A percentile compares a stretch with the other conserved stretches of the same genome.
Conservation (phyloP, 2,888 invertebrate genomes). For the Euplexia lucipara region DNA sequence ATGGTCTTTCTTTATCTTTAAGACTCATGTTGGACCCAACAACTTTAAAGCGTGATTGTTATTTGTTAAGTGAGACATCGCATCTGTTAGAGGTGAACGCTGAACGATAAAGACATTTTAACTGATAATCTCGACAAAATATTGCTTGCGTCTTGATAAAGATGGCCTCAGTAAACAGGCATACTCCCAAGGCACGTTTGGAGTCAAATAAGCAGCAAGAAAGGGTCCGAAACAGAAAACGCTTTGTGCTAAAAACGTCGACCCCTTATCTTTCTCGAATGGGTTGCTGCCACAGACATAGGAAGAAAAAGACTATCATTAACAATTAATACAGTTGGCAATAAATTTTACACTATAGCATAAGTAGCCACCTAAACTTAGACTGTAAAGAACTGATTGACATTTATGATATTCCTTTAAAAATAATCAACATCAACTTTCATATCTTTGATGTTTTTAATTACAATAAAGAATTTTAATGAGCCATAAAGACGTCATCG, state of each 20-base stretch:
- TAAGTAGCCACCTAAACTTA: constrained; percentile 24
- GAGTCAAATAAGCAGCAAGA: constrained; percentile 87
- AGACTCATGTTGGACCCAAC: constrained; percentile 66
- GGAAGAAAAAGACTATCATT: constrained; percentile 70
- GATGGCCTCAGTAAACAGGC: constrained; percentile 84
- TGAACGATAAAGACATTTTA: constrained; percentile 83
- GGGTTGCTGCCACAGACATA: constrained; percentile 84
- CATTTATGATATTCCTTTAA: constrained; percentile 39
- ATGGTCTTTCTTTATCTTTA: constrained; percentile 67
- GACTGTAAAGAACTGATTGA: constrained; percentile 53
- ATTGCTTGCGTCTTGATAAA: constrained; percentile 84
- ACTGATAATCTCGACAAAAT: constrained; percentile 87
- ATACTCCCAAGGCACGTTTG: constrained; percentile 85
- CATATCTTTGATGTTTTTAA: constrained; percentile 52
- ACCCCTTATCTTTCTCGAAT: constrained; percentile 88
- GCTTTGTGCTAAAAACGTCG: constrained; percentile 90
- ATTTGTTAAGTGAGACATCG: constrained; percentile 86
- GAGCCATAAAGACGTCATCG: constrained; percentile 40
- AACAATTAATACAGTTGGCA: constrained; percentile 54
- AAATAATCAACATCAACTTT: constrained; percentile 47
- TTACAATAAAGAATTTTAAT: constrained; percentile 51
- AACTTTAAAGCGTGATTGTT: constrained; percentile 81
- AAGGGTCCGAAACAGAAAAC: constrained; percentile 88
- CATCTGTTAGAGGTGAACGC: constrained; percentile 79
- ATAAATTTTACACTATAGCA: constrained; percentile 36